Percentiles rank a stretch among this genome's conserved stretches.
phyloP scores from a whole-genome alignment of 2,888 invertebrate species.

The Nomada fabriciana region DNA sequence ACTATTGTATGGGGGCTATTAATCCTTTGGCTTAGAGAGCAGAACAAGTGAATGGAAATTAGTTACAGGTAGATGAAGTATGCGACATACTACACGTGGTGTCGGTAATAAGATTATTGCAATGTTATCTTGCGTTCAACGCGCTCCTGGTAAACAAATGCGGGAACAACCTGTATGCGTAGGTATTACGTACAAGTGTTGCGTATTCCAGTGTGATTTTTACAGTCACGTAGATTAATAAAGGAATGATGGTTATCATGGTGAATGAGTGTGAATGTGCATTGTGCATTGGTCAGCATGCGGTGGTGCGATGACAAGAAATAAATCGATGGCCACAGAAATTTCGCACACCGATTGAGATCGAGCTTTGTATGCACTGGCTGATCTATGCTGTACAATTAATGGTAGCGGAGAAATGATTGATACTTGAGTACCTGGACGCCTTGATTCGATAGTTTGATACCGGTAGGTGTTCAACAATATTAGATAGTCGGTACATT shows the following conservation, averaged over 20 bases:
- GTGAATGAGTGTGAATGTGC: background rate
- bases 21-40: no score
- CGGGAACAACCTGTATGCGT: no score
- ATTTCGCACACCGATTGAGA: background rate
- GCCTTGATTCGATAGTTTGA: background rate
- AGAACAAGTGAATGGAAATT: no score
- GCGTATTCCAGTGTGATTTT: background rate
- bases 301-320: slow-evolving; percentile 8
- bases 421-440: slow-evolving; percentile 4
- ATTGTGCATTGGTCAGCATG: background rate
- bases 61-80: no score
- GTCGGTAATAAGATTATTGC: no score
- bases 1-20: no score
- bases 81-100: no score
- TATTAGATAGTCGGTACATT: background rate
- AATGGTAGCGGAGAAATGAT: slow-evolving; percentile 23
- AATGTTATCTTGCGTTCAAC: no score
- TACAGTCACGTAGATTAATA: background rate
- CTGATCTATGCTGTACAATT: slow-evolving; percentile 12
- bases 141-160: no score
- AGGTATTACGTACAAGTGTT: background rate
- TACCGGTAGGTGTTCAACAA: background rate
- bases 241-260: background rate
- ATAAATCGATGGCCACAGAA: slow-evolving; percentile 21
- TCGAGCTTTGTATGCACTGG: background rate